Base-by-base conservation (phyloP, 2,888 invertebrate species). In the Drosophila pseudotakahashii region DNA sequence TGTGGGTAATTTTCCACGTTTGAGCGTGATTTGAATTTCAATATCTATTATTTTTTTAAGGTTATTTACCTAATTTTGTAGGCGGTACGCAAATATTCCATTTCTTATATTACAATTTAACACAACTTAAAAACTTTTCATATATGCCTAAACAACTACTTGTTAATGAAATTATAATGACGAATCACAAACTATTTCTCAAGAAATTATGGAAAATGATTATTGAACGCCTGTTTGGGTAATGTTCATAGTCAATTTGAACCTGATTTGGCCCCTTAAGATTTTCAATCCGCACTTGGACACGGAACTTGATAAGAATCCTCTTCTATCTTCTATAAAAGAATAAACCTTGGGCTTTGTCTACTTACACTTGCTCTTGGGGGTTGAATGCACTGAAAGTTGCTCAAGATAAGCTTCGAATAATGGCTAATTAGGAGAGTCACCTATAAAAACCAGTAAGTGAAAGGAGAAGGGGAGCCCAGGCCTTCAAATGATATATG, bases 301-400 rank as follows among this genome's bases (percentile, higher is more conserved):
- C 61, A 62, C 62, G 62, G 14, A 48, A 14, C n/a, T 39, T 52
- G 63, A 66, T 64, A 64, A 54, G 64, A 54, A 26, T 36, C n/a
- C 34, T 30, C 32, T 34, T 30, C 37, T 37, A 63, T 30, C 32
- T 34, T 30, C 37, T 37, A 63, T 23, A 45, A 52, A 63, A n/a
- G 44, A 34, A 14, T 44, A 53, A 45, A 53, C 63, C 37, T 52
- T 62, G n/a, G 5, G 5, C 42, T 9, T 37, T 52, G 60, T 41
- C 39, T 62, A 48, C 64, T 51, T 53, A 32, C 52, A 34, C 64
- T 53, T 64, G 64, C 23, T 53, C 45, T 63, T 39, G 53, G 10
- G 54, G 19, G 64, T 66, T 64, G 64, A 66, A 53, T 47, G 53
- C 62, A 64, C 62, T 51, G n/a, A 9, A 30, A 13, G 36, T 39